Percentiles rank a stretch among this genome's conserved stretches.
These are phyloP conservation scores for Cataglyphis hispanica DNA, from an alignment of 1,140 invertebrate species.

Conservation along the genomic window DNA sequence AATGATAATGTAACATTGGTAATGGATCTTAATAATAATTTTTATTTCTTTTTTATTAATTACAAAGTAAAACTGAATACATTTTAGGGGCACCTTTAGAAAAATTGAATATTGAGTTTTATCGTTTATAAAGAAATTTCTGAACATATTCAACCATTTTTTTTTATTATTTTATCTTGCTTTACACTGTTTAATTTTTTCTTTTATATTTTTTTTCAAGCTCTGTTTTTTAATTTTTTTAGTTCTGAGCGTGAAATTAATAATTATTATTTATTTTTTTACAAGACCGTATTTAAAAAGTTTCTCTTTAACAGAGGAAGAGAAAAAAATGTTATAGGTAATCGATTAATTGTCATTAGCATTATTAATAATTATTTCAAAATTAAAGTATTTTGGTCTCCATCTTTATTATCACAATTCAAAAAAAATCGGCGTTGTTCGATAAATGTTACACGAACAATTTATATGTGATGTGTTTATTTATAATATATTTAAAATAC, in stretches of 20 bases:
- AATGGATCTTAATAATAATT: not conserved
- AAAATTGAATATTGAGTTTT: too few relatives aligned
- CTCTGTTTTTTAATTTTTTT: not conserved
- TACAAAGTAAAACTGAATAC: not conserved
- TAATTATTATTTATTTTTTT: not conserved
- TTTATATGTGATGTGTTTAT: too few relatives aligned
- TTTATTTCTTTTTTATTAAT: not conserved
- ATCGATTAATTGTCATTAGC: not conserved
- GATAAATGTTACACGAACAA: too few relatives aligned
- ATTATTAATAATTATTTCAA: too few relatives aligned
- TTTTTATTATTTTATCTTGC: not conserved
- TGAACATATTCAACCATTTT: not conserved
- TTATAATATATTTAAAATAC: too few relatives aligned
- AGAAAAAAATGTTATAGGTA: not conserved
- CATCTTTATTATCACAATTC: too few relatives aligned
- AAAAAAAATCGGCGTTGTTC: too few relatives aligned
- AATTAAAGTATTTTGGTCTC: too few relatives aligned
- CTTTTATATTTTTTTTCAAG: not conserved
- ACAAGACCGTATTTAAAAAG: not conserved
- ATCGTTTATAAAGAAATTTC: not conserved
- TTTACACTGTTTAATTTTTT: not conserved
- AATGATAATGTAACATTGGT: not conserved
- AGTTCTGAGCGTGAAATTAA: not conserved
- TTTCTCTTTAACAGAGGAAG: not conserved
- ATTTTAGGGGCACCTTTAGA: too few relatives aligned